Evolutionary conservation across 2,113 vertebrate species (phyloP).

Genomic region (Budorcas taxicolor): DNA sequence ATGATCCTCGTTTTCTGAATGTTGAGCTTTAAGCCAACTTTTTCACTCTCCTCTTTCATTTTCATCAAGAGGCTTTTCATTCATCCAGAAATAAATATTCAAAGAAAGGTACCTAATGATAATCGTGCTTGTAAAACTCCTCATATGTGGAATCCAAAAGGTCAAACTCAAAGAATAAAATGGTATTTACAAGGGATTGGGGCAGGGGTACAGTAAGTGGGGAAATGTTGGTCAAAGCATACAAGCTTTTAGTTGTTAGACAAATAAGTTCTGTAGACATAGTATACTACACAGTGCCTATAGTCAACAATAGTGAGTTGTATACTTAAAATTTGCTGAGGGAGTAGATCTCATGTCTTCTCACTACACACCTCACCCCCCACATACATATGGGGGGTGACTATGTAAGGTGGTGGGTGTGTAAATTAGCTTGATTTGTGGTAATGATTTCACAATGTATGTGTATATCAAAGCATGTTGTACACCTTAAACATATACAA

Average conservation of each 20-base stretch:
- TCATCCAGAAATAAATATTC: conserved; percentile 36
- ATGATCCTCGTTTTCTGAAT: too few relatives aligned
- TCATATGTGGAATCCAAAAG: not conserved
- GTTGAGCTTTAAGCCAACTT: too few relatives aligned
- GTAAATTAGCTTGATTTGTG: not conserved
- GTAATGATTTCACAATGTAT: not conserved
- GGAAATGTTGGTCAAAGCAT: not conserved
- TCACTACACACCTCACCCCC: not conserved
- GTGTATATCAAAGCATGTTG: not conserved
- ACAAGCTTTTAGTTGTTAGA: not conserved
- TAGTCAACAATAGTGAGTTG: not conserved
- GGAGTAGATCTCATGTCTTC: not conserved
- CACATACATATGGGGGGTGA: not conserved
- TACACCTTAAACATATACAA: not conserved
- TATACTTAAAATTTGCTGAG: not conserved
- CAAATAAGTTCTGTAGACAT: not conserved
- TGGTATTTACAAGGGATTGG: not conserved
- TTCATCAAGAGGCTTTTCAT: not conserved
- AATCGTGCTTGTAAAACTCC: not conserved
- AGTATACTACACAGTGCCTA: not conserved
- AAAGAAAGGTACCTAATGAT: conserved; percentile 22
- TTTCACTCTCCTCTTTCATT: too few relatives aligned
- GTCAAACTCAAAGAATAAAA: not conserved
- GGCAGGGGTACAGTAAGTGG: not conserved
- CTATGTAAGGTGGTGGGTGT: not conserved